phyloP scores from a whole-genome alignment of 2,888 invertebrate species.

The Antheraea yamamai region DNA sequence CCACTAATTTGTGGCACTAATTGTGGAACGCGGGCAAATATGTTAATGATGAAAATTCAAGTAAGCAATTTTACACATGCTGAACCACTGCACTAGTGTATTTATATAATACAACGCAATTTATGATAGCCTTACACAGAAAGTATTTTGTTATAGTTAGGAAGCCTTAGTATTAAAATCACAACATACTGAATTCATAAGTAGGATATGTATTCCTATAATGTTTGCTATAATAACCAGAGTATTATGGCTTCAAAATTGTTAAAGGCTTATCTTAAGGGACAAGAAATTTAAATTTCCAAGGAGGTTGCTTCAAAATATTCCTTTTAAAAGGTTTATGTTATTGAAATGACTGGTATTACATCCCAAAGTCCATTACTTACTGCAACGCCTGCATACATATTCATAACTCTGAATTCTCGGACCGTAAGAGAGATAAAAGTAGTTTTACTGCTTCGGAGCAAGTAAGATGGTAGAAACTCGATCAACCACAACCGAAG shows the following conservation, averaged over 20 bases:
- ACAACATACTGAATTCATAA: neutral
- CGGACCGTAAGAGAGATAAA: slow-evolving; percentile 75
- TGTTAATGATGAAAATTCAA: neutral
- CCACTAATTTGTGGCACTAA: no score
- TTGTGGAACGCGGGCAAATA: neutral
- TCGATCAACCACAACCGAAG: slow-evolving; percentile 70
- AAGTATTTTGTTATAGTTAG: neutral
- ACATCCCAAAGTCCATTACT: slow-evolving; percentile 67
- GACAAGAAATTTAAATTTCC: slow-evolving; percentile 48
- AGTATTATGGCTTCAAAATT: slow-evolving; percentile 33
- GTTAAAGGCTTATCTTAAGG: slow-evolving; percentile 37
- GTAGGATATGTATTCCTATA: neutral
- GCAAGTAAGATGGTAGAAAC: slow-evolving; percentile 80
- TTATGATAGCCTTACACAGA: neutral
- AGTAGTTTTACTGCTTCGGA: slow-evolving; percentile 76
- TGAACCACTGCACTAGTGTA: neutral
- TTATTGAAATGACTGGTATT: slow-evolving; percentile 69
- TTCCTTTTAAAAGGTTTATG: slow-evolving; percentile 61
- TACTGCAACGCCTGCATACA: slow-evolving; percentile 72
- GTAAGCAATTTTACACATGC: neutral
- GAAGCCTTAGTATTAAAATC: neutral
- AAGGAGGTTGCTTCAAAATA: slow-evolving; percentile 51
- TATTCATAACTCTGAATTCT: slow-evolving; percentile 78
- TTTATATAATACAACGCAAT: neutral
- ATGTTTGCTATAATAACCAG: slow-evolving; percentile 23